phyloP scores from a whole-genome alignment of 2,888 invertebrate genomes.

The Melieria crassipennis region DNA sequence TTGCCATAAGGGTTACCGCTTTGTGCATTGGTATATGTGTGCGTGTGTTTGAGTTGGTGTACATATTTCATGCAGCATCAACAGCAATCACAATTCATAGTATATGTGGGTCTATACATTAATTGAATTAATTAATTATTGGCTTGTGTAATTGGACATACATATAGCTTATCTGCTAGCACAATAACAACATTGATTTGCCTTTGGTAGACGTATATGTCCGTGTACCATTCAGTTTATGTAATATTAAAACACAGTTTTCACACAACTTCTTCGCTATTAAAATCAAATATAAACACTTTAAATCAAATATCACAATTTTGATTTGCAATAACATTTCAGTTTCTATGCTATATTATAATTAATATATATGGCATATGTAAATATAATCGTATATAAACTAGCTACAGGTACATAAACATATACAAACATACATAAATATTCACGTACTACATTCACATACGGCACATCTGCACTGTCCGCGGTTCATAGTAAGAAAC shows the following conservation, averaged over 20 bases:
- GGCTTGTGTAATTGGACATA: too few relatives aligned
- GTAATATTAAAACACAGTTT: slow-evolving; percentile 6
- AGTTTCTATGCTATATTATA: slow-evolving; percentile 30
- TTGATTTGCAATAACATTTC: slow-evolving; percentile 39
- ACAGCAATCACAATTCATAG: neutral
- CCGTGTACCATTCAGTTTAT: neutral
- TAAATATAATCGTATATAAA: slow-evolving; percentile 21
- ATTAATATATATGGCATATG: slow-evolving; percentile 13
- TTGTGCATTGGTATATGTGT: too few relatives aligned
- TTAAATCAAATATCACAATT: slow-evolving; percentile 57
- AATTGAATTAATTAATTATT: too few relatives aligned
- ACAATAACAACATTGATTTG: neutral
- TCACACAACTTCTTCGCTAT: neutral
- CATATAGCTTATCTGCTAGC: neutral
- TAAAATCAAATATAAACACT: slow-evolving; percentile 13
- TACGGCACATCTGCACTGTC: neutral
- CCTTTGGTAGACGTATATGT: too few relatives aligned
- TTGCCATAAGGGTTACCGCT: too few relatives aligned
- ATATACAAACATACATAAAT: slow-evolving; percentile 52
- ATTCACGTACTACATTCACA: slow-evolving; percentile 19
- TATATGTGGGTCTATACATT: too few relatives aligned
- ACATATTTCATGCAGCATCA: neutral
- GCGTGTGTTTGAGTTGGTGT: too few relatives aligned
- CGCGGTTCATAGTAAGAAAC: too few relatives aligned
- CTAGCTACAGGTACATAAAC: slow-evolving; percentile 56